A percentile compares a stretch with the other conserved stretches of the same genome.
Evolutionary conservation across 2,113 vertebrate species (phyloP).

Genomic region (Heliornis fulica): DNA sequence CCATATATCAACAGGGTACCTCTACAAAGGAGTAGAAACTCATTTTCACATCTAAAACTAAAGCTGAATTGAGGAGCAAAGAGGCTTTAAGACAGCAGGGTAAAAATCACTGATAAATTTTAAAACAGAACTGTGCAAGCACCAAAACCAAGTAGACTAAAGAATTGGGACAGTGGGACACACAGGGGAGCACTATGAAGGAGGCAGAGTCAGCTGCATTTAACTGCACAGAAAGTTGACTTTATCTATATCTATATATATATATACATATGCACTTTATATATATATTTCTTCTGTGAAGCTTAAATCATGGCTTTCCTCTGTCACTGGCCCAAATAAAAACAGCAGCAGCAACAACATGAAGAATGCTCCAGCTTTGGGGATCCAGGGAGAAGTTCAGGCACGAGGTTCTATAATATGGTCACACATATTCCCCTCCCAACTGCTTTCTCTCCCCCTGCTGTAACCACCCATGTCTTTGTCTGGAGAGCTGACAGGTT

Average conservation of each 20-base stretch:
- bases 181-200: background rate
- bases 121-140: background rate
- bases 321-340: background rate
- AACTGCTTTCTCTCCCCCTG: background rate
- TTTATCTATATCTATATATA: too few species aligned
- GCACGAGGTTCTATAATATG: background rate
- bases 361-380: background rate
- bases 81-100: background rate
- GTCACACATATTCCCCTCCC: background rate
- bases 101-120: background rate
- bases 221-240: background rate
- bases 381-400: background rate
- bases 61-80: background rate
- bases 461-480: background rate
- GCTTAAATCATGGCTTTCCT: background rate
- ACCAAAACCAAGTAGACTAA: background rate
- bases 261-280: too few species aligned
- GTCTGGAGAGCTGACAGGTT: conserved; percentile 11
- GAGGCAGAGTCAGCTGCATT: background rate
- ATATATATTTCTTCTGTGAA: background rate
- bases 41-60: background rate
- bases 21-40: background rate
- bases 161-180: background rate
- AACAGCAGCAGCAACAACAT: background rate
- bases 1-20: background rate